These are phyloP conservation scores for Cheiracanthium punctorium DNA, from an alignment of 2,888 invertebrate genomes.

Conservation along the genomic window DNA sequence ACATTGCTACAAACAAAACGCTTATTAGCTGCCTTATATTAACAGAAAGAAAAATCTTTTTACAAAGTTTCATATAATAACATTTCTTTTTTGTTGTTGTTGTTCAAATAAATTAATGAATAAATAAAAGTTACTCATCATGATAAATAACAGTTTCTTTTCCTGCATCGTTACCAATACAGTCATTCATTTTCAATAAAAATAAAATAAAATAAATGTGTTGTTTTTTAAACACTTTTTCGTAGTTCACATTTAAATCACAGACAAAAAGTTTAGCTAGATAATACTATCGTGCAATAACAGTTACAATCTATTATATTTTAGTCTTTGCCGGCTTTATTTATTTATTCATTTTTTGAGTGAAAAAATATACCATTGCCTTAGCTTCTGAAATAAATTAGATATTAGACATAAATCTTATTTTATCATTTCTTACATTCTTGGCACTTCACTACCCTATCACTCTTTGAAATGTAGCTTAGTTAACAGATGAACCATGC, in stretches of 20 bases:
- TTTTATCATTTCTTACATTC: constrained; percentile 5
- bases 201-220: too few species aligned
- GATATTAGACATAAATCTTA: neutral
- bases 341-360: neutral
- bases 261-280: neutral
- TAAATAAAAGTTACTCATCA: too few species aligned
- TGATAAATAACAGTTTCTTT: too few species aligned
- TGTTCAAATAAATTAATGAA: too few species aligned
- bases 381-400: constrained; percentile 9
- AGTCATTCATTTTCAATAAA: too few species aligned
- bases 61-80: too few species aligned
- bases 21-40: neutral
- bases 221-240: too few species aligned
- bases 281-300: neutral
- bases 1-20: neutral
- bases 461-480: constrained; percentile 4
- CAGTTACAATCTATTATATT: neutral
- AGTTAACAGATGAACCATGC: constrained; percentile 16
- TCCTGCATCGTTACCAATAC: too few species aligned
- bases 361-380: constrained; percentile 10
- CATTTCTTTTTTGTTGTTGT: too few species aligned
- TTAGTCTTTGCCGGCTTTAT: neutral
- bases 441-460: constrained; percentile 18
- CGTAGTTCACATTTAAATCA: neutral
- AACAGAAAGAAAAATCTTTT: too few species aligned